Evolutionary conservation across 2,113 vertebrate genomes (phyloP), one percentile per base, ranked within the genome.

Genomic region (Neodontobutis hainanensis): DNA sequence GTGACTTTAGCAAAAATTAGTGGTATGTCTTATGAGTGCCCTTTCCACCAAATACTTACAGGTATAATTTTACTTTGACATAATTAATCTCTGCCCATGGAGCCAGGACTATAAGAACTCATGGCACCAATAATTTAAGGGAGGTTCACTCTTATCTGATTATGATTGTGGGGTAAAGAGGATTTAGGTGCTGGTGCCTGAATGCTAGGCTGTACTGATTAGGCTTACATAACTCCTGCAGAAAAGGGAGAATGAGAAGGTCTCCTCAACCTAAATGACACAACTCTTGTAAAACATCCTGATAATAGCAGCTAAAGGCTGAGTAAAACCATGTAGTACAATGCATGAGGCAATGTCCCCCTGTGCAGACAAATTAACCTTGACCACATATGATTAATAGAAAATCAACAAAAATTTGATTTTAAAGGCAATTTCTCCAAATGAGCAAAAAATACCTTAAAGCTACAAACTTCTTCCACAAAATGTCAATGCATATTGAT

Each of bases 111-210:
- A 68, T 70, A 78, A 70, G 79, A 78, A 85, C 81, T 64, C 61
- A 70, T 79, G 81, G 47, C 75, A 85, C 75, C 82, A 75, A 85
- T 87, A 90, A 92, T 90, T 81, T 81, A 82, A 27, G 19, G 68
- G 75, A 85, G 80, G 68, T 88, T 85, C 80, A 61, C 70, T 78
- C 86, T 89, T 84, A 90, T 90, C 87, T 91, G 92, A 90, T 91
- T 91, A 92, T 87, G 79, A 89, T 90, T 81, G 84, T 38, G 27
- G 73, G 82, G 80, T 84, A 90, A 91, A 93, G 85, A 91, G 90
- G 91, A 92, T 92, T 93, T 92, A 83, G 82, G 82, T 80, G 48
- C 73, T 80, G 68, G 57, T 75, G 83, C 72, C 88, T 89, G 87
- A 92, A 91, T 77, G 87, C 87, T 80, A 55, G 82, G 82, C 81